Conservation (phyloP, 2,113 vertebrate genomes). For the Protomyctophum bolini region DNA sequence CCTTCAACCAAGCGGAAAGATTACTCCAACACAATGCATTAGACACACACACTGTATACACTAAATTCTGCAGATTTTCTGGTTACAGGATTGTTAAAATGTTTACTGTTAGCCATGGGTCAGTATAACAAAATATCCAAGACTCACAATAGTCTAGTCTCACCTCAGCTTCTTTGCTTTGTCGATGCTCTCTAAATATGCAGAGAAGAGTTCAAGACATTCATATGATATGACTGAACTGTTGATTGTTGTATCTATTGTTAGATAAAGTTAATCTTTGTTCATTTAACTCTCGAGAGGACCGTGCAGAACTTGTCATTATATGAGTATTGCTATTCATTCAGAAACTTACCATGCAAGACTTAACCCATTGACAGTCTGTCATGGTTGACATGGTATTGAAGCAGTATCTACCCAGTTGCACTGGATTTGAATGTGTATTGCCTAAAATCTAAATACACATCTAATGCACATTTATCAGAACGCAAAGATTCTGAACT, state of each 20-base stretch:
- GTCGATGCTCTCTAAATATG: conserved; percentile 41
- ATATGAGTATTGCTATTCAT: no score
- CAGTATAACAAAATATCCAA: conserved; percentile 11
- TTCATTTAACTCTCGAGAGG: no score
- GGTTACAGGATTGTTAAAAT: conserved; percentile 7
- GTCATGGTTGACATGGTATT: not conserved
- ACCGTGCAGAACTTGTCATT: no score
- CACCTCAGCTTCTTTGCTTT: conserved; percentile 53
- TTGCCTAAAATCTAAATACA: no score
- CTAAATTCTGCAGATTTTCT: not conserved
- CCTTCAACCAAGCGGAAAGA: not conserved
- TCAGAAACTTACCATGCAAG: not conserved
- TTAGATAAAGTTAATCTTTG: no score
- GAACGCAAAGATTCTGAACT: no score
- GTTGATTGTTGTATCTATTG: no score
- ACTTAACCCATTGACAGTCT: not conserved
- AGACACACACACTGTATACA: conserved; percentile 13
- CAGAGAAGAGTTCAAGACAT: conserved; percentile 20
- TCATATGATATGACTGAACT: no score
- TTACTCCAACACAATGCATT: not conserved
- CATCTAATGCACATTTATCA: no score
- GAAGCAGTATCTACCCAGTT: not conserved
- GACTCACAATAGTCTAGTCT: conserved; percentile 18
- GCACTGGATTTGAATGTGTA: not conserved
- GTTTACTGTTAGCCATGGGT: conserved; percentile 6